Evolutionary conservation across 2,888 invertebrate species (phyloP).

Genomic region (Apotomis capreana): DNA sequence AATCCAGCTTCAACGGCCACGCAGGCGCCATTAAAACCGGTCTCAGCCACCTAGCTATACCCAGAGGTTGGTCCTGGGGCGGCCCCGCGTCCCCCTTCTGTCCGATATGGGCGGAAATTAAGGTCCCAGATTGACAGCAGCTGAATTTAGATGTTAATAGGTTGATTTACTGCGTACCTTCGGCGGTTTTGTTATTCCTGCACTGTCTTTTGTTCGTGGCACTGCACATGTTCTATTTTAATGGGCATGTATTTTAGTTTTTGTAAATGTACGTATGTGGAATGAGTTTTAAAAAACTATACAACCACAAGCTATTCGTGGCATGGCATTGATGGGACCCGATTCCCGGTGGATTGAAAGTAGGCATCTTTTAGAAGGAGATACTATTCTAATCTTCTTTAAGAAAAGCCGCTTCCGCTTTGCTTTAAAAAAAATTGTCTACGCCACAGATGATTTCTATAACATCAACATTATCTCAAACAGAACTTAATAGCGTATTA

Average conservation of each 20-base stretch:
- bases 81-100: slow-evolving; percentile 89
- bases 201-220: slow-evolving; percentile 56
- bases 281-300: too few relatives aligned
- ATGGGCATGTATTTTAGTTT: slow-evolving; percentile 39
- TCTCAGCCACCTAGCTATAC: slow-evolving; percentile 89
- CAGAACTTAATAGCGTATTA: too few relatives aligned
- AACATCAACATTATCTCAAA: too few relatives aligned
- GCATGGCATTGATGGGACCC: too few relatives aligned
- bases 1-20: slow-evolving; percentile 76
- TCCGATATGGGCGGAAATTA: slow-evolving; percentile 89
- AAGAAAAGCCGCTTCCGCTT: too few relatives aligned
- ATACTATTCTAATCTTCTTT: too few relatives aligned
- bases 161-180: slow-evolving; percentile 51
- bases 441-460: too few relatives aligned
- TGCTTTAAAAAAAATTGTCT: too few relatives aligned
- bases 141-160: slow-evolving; percentile 42
- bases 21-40: slow-evolving; percentile 87
- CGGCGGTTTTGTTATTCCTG: slow-evolving; percentile 54
- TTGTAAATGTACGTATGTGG: too few relatives aligned
- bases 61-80: slow-evolving; percentile 93
- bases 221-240: slow-evolving; percentile 52
- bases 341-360: too few relatives aligned
- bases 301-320: too few relatives aligned
- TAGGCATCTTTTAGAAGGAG: too few relatives aligned
- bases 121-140: slow-evolving; percentile 74